A percentile compares a stretch with the other conserved stretches of the same genome.
These are phyloP conservation scores for Patella depressa DNA, from an alignment of 2,888 invertebrate genomes.

Conservation along the genomic window DNA sequence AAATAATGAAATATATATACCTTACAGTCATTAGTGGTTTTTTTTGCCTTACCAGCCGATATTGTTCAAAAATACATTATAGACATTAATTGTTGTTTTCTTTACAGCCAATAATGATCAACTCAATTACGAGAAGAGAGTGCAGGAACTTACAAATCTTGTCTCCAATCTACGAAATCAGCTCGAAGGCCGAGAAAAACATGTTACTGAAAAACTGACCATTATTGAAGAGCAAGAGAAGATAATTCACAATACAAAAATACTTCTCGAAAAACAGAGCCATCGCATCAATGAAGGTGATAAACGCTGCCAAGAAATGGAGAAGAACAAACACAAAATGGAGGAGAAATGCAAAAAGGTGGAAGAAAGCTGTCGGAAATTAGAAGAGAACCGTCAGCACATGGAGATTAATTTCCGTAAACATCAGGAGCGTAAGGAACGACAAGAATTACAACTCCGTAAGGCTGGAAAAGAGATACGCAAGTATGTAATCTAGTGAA, in stretches of 20 bases:
- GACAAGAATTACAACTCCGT: slow-evolving; percentile 31
- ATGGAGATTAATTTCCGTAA: slow-evolving; percentile 12
- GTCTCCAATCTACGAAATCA: slow-evolving; percentile 34
- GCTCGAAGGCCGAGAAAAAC: slow-evolving; percentile 23
- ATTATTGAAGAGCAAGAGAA: slow-evolving; percentile 34
- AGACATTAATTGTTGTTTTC: too few relatives aligned
- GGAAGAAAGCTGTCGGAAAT: background rate
- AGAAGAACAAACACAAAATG: slow-evolving; percentile 15
- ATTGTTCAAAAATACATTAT: too few relatives aligned
- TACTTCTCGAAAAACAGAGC: background rate
- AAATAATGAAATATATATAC: too few relatives aligned
- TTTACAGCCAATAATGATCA: too few relatives aligned
- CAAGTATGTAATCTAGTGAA: slow-evolving; percentile 28
- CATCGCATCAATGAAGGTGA: slow-evolving; percentile 19
- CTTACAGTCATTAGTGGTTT: too few relatives aligned
- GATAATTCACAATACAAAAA: slow-evolving; percentile 18
- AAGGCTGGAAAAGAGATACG: slow-evolving; percentile 39
- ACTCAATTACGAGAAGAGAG: slow-evolving; percentile 11
- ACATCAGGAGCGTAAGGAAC: background rate
- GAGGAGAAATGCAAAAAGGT: slow-evolving; percentile 7
- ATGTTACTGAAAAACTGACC: slow-evolving; percentile 32
- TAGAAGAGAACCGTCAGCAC: background rate
- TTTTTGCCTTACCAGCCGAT: too few relatives aligned
- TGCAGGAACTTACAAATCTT: slow-evolving; percentile 39
- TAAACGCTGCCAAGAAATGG: slow-evolving; percentile 1